These are phyloP conservation scores for Urophycis tenuis DNA, from an alignment of 2,797 vertebrate species.

Conservation along the genomic window DNA sequence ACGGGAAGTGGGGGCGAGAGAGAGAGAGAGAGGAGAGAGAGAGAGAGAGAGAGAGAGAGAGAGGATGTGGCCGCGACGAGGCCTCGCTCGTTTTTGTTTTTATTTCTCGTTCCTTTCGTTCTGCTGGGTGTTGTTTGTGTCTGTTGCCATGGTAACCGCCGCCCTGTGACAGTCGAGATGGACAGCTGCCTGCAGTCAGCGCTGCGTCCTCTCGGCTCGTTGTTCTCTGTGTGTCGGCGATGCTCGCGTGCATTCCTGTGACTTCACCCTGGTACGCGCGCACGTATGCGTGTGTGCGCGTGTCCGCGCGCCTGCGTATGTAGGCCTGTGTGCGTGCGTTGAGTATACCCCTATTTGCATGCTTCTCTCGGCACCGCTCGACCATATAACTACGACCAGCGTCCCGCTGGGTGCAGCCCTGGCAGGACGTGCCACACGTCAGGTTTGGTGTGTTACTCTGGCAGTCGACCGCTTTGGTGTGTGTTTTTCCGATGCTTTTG, in stretches of 20 bases:
- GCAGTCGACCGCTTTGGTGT: too few species aligned
- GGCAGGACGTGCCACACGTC: too few species aligned
- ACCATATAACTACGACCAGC: too few species aligned
- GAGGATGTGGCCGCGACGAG: background rate
- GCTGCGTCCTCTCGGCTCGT: background rate
- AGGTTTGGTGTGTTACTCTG: too few species aligned
- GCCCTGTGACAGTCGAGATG: conserved; percentile 29
- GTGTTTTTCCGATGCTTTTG: too few species aligned
- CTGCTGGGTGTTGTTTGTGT: conserved; percentile 72
- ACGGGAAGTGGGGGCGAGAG: background rate
- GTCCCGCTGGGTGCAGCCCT: too few species aligned
- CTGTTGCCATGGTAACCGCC: conserved; percentile 59
- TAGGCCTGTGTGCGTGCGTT: background rate
- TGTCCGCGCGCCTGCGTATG: background rate
- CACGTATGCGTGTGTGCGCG: background rate
- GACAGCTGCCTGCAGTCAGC: conserved; percentile 23
- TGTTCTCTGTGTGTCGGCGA: background rate
- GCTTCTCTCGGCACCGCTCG: background rate
- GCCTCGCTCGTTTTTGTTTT: too few species aligned
- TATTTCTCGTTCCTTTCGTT: background rate
- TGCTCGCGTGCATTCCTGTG: background rate
- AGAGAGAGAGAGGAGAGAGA: background rate
- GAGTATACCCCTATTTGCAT: background rate
- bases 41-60: background rate
- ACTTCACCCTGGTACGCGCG: background rate